These are phyloP conservation scores for Hermatobates lingyangjiaoensis DNA, from an alignment of 1,140 invertebrate genomes.

Conservation along the genomic window DNA sequence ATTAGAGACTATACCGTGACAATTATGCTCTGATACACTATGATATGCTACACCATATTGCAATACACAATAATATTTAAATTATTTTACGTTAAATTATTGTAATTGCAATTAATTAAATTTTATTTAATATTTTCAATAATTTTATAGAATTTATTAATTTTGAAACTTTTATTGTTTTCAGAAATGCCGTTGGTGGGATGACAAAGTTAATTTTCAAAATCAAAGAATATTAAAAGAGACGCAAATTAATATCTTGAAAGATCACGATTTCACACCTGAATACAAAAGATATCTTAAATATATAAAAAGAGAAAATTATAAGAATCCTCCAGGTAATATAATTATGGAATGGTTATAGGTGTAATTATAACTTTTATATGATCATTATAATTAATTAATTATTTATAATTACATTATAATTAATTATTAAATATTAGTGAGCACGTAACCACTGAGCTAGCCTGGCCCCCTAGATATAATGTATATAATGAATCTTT, in stretches of 20 bases:
- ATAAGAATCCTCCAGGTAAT: conserved; percentile 1
- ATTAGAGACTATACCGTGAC: background rate
- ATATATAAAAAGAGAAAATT: conserved; percentile 1
- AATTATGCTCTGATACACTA: background rate
- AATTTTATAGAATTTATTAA: background rate
- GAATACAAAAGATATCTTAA: background rate
- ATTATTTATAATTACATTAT: background rate
- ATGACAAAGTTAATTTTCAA: background rate
- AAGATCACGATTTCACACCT: background rate
- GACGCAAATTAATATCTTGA: background rate
- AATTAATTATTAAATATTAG: too few relatives aligned
- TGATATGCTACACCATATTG: background rate
- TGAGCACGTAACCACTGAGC: too few relatives aligned
- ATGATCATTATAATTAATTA: background rate
- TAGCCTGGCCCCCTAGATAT: too few relatives aligned
- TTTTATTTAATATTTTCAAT: background rate
- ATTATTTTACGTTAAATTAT: background rate
- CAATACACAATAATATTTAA: background rate
- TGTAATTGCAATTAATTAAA: background rate
- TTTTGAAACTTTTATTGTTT: background rate
- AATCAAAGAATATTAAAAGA: background rate
- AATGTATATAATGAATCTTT: too few relatives aligned
- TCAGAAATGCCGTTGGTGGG: background rate
- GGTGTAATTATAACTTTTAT: background rate
- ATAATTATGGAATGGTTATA: too few relatives aligned